phyloP scores from a whole-genome alignment of 2,888 invertebrate species.

The Strigamia transsilvanica region DNA sequence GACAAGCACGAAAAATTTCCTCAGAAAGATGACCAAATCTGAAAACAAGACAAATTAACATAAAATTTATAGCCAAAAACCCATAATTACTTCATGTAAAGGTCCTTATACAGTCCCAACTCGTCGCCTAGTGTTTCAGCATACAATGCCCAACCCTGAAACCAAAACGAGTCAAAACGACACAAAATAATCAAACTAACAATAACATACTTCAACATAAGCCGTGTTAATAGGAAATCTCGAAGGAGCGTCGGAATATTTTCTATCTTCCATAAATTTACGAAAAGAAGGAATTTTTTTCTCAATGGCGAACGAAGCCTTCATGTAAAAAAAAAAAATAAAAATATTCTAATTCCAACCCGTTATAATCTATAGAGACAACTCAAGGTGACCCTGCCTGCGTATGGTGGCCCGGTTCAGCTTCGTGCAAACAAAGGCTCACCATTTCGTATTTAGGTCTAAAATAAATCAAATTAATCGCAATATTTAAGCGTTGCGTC shows the following conservation, averaged over 20 bases:
- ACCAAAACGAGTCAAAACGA: too few relatives aligned
- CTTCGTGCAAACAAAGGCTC: conserved; percentile 63
- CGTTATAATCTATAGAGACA: neutral
- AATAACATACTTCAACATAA: conserved; percentile 59
- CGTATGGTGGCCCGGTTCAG: conserved; percentile 65
- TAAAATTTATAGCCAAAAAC: neutral
- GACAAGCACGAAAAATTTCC: conserved; percentile 60
- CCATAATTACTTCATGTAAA: conserved; percentile 55
- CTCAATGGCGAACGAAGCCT: conserved; percentile 58
- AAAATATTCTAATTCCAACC: too few relatives aligned
- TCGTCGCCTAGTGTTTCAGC: conserved; percentile 63
- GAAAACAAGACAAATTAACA: conserved; percentile 57
- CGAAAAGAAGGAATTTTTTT: conserved; percentile 59
- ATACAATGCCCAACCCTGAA: conserved; percentile 63
- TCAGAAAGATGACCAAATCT: conserved; percentile 56
- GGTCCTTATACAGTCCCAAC: conserved; percentile 62
- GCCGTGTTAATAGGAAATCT: conserved; percentile 61
- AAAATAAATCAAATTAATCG: neutral
- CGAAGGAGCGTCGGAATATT: conserved; percentile 60
- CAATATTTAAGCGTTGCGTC: neutral
- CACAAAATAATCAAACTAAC: neutral
- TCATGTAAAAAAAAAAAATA: conserved; percentile 51
- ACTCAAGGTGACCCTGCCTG: conserved; percentile 59
- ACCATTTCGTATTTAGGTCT: conserved; percentile 63
- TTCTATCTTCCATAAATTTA: conserved; percentile 60